Conservation (phyloP, 2,888 invertebrate species). For the Neoitamus cyanurus region DNA sequence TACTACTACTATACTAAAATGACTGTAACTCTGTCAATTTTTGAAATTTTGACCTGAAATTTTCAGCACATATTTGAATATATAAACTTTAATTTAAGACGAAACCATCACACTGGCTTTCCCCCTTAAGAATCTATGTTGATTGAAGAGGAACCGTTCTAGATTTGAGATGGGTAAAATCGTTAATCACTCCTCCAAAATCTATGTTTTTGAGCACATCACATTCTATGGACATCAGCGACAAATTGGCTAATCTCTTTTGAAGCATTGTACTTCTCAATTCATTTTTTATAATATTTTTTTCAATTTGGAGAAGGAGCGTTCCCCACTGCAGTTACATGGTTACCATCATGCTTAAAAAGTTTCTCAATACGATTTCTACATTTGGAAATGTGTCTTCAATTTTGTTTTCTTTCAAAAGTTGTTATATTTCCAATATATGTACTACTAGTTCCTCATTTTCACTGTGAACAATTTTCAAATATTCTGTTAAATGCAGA, state of each 20-base stretch:
- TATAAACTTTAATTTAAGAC: too few relatives aligned
- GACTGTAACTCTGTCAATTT: too few relatives aligned
- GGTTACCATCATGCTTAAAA: neutral
- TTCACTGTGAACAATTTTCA: neutral
- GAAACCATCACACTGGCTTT: too few relatives aligned
- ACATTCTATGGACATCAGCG: neutral
- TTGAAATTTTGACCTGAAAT: too few relatives aligned
- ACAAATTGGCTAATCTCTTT: neutral
- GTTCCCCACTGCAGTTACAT: neutral
- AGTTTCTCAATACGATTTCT: neutral
- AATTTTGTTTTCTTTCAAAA: neutral
- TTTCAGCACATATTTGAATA: too few relatives aligned
- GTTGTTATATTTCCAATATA: neutral
- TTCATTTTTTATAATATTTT: too few relatives aligned
- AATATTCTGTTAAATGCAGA: neutral
- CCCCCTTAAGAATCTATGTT: neutral
- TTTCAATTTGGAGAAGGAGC: constrained; percentile 4
- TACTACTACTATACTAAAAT: too few relatives aligned
- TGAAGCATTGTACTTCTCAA: constrained; percentile 7
- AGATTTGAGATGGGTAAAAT: neutral
- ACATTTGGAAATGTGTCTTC: constrained; percentile 2
- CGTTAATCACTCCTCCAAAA: neutral
- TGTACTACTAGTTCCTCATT: neutral
- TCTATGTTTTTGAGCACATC: neutral
- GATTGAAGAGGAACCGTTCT: neutral